Evolutionary conservation across 2,113 vertebrate genomes (phyloP), one percentile per base, ranked within the genome.

Genomic region (Thunnus maccoyii): DNA sequence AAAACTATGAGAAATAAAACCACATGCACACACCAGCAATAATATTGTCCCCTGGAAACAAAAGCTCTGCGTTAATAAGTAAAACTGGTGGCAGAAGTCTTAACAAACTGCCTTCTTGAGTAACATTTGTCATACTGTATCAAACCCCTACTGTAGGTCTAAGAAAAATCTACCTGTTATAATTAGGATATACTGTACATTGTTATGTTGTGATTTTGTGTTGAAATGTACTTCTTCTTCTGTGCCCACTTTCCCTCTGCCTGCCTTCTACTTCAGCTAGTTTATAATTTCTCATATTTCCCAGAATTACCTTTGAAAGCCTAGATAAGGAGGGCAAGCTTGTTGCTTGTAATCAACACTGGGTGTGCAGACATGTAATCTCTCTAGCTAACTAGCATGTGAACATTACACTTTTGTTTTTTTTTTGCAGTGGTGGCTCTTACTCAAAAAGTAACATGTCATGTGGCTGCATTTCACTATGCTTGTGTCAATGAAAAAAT

Each of bases 11-110:
- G 41, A 48, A 80, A 72, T 67, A 2, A 30, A 72, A 47, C 46
- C 30, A 60, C 30, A 63, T 14, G 25, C 18, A 61, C 46, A 44
- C 46, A 47, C 25, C 16, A 15, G 58, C 20, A 65, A 44, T 58
- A 60, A 18, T 52, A 54, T 17, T 56, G 46, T 58, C 64, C 22
- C 32, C 17, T 66, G 18, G 55, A 66, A 66, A 76, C 61, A 77
- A 72, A 65, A 50, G n/a, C 27, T 47, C 48, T 36, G 65, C 57
- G 52, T 63, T 68, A 62, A 61, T 62, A 15, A 64, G 57, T 47
- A 60, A 56, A 70, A 63, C 20, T 63, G 63, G 62, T 27, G 27
- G 57, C 22, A 44, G 44, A 69, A 12, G 16, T 61, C 11, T 46
- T 36, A 50, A 50, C 30, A 41, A 22, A 30, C 4, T 30, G 4